Conservation (phyloP, 2,113 vertebrate species). For the Pteruthius melanotis region DNA sequence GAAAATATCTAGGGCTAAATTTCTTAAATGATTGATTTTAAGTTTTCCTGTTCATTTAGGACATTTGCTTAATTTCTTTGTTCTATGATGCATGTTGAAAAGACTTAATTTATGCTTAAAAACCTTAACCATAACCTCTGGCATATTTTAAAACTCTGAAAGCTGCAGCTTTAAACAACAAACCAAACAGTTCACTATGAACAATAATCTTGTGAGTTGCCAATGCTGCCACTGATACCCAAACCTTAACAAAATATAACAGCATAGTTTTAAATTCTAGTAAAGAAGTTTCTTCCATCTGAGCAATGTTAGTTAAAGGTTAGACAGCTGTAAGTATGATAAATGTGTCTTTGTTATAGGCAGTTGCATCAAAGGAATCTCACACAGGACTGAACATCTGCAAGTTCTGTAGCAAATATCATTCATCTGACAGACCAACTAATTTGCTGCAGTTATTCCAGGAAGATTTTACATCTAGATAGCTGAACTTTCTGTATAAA, state of each 20-base stretch:
- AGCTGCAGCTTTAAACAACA: background rate
- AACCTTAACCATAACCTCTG: background rate
- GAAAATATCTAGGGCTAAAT: background rate
- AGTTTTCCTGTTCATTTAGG: background rate
- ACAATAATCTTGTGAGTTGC: background rate
- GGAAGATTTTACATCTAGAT: conserved; percentile 64
- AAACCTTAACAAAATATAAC: background rate
- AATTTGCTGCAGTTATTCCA: conserved; percentile 61
- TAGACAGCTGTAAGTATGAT: conserved; percentile 60
- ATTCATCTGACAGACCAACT: conserved; percentile 53
- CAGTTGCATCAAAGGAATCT: conserved; percentile 57
- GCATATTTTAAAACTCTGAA: background rate
- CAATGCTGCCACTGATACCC: background rate
- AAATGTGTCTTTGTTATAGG: conserved; percentile 63
- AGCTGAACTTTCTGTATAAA: conserved; percentile 51
- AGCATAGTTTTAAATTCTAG: conserved; percentile 9
- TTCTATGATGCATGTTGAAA: background rate
- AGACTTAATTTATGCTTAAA: background rate
- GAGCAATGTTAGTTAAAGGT: conserved; percentile 60
- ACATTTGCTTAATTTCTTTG: background rate
- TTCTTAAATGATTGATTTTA: background rate
- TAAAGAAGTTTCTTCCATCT: background rate
- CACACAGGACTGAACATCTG: conserved; percentile 56
- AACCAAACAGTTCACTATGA: background rate
- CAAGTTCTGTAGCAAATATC: conserved; percentile 20